These are phyloP conservation scores for Agrilus mali DNA, from an alignment of 2,888 invertebrate species.

Conservation along the genomic window DNA sequence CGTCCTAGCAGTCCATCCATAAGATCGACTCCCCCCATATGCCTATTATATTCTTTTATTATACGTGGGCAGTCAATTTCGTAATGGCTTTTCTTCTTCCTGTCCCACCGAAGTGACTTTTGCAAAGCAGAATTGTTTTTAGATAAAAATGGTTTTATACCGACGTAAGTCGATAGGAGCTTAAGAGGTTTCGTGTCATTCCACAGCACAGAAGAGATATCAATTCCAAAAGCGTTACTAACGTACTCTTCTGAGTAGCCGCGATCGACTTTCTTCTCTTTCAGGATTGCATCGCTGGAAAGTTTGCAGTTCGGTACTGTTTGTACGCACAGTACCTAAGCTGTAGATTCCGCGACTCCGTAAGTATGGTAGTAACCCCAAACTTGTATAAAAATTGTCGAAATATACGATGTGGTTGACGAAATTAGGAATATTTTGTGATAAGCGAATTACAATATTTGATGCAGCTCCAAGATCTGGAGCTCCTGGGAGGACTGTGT, in stretches of 20 bases:
- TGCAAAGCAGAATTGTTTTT: no score
- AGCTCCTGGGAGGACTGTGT: slow-evolving; percentile 15
- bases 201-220: slow-evolving; percentile 3
- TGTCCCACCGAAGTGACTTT: no score
- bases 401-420: no score
- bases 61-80: slow-evolving; percentile 15
- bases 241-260: no score
- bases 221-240: no score
- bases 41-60: slow-evolving; percentile 4
- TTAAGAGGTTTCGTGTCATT: slow-evolving; percentile 24
- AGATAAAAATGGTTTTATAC: slow-evolving; percentile 18
- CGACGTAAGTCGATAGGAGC: slow-evolving; percentile 24
- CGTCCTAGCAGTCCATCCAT: slow-evolving; percentile 15
- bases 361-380: slow-evolving; percentile 11
- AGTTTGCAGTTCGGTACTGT: slow-evolving; percentile 12
- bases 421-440: no score
- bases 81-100: slow-evolving; percentile 1
- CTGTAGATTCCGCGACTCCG: slow-evolving; percentile 10
- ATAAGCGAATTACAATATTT: no score
- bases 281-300: no score
- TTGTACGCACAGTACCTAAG: slow-evolving; percentile 12
- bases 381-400: slow-evolving; percentile 13
- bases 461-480: slow-evolving; percentile 19
- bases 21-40: no score
- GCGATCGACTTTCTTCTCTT: no score